A percentile compares a stretch with the other conserved stretches of the same genome.
Evolutionary conservation across 2,888 invertebrate species (phyloP).

Genomic region (Pemphredon lugubris): DNA sequence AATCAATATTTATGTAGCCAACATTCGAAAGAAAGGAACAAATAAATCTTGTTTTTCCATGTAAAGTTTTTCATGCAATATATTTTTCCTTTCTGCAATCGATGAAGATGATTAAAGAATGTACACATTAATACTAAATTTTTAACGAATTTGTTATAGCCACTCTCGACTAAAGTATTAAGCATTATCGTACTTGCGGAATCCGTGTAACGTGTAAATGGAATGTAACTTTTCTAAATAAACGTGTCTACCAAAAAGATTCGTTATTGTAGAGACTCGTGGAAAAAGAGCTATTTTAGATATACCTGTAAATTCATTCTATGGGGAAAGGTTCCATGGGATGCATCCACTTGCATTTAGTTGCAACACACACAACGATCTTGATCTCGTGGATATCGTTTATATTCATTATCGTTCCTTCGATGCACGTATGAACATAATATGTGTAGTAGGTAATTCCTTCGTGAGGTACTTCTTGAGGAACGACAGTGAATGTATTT

Average conservation of each 20-base stretch:
- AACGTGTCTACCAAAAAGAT: conserved; percentile 54
- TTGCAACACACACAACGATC: conserved; percentile 82
- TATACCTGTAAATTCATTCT: conserved; percentile 80
- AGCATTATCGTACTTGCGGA: conserved; percentile 61
- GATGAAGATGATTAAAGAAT: conserved; percentile 31
- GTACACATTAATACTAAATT: conserved; percentile 52
- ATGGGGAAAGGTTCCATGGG: conserved; percentile 80
- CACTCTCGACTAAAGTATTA: conserved; percentile 59
- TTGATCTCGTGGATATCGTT: conserved; percentile 82
- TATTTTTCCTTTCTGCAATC: conserved; percentile 2
- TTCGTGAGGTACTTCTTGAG: conserved; percentile 80
- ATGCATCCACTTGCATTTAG: conserved; percentile 81
- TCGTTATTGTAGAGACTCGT: conserved; percentile 61
- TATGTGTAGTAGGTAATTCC: conserved; percentile 72
- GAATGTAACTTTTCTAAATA: conserved; percentile 51
- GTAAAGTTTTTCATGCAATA: conserved; percentile 37
- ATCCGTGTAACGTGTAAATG: conserved; percentile 37
- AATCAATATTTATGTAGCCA: no score
- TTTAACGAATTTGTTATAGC: conserved; percentile 58
- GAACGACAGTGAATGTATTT: conserved; percentile 81
- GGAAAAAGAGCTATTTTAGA: conserved; percentile 69
- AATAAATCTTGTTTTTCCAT: conserved; percentile 18
- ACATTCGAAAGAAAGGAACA: neutral
- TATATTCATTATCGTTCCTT: conserved; percentile 80
- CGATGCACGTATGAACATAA: conserved; percentile 71